A percentile compares a stretch with the other conserved stretches of the same genome.
phyloP scores from a whole-genome alignment of 2,888 invertebrate genomes.

The Drosophila melanocephala region DNA sequence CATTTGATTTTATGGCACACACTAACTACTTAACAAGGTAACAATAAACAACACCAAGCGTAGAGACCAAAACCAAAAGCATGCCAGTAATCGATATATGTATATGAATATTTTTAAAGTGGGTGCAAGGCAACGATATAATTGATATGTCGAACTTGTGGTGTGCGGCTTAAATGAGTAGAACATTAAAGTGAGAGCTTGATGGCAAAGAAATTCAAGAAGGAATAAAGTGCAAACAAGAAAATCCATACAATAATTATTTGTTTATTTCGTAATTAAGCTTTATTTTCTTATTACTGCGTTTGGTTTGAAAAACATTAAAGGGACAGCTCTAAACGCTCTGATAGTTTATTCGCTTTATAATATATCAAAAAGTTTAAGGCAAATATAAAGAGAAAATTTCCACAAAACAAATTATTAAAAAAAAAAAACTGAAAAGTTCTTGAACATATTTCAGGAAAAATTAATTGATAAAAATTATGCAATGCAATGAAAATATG shows the following conservation, averaged over 20 bases:
- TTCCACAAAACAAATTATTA: neutral
- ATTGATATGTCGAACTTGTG: neutral
- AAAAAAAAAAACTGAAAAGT: neutral
- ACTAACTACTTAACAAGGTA: slow-evolving; percentile 61
- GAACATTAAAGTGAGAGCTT: neutral
- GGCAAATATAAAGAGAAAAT: neutral
- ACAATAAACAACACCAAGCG: slow-evolving; percentile 38
- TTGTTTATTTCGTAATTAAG: neutral
- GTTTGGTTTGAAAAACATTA: neutral
- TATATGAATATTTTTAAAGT: neutral
- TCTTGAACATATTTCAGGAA: slow-evolving; percentile 1
- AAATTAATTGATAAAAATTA: neutral
- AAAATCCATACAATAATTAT: neutral
- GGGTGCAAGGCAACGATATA: slow-evolving; percentile 4
- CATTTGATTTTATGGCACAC: slow-evolving; percentile 57
- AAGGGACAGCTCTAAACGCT: neutral
- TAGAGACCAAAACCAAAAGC: slow-evolving; percentile 57
- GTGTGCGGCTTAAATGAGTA: neutral
- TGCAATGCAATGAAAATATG: slow-evolving; percentile 13
- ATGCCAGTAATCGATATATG: slow-evolving; percentile 27
- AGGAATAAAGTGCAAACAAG: neutral
- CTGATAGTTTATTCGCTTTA: neutral
- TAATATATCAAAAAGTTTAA: neutral
- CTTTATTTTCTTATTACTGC: neutral
- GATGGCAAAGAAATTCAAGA: neutral